Evolutionary conservation across 2,113 vertebrate genomes (phyloP).

Genomic region (Terrapene triunguis): DNA sequence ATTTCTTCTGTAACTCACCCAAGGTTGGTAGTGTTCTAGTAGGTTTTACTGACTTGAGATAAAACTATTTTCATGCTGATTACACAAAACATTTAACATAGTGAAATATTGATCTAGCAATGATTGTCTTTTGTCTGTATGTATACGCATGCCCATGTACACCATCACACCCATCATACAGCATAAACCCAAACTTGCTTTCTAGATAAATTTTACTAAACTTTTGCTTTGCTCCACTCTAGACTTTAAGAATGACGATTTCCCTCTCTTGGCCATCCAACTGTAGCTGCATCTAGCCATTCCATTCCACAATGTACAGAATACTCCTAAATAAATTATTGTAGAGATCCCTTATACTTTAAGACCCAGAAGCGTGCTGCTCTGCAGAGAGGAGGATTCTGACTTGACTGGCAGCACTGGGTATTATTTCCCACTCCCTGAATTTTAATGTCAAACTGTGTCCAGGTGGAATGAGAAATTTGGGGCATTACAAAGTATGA

Average conservation of each 20-base stretch:
- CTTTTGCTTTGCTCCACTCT: background rate
- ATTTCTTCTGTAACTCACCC: background rate
- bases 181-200: background rate
- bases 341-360: background rate
- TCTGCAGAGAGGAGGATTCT: slow-evolving; percentile 33
- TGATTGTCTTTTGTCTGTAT: background rate
- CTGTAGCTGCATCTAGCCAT: background rate
- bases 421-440: slow-evolving; percentile 47
- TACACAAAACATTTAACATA: background rate
- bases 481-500: slow-evolving; percentile 26
- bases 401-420: slow-evolving; percentile 48
- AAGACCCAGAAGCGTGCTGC: slow-evolving; percentile 4
- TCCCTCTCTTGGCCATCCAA: slow-evolving; percentile 4
- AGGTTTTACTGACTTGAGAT: background rate
- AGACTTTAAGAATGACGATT: background rate
- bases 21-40: background rate
- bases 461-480: slow-evolving; percentile 28
- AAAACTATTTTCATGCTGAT: background rate
- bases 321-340: slow-evolving; percentile 24
- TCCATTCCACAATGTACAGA: slow-evolving; percentile 19
- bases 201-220: background rate
- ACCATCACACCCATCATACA: background rate
- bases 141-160: background rate
- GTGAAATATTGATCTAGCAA: background rate
- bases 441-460: slow-evolving; percentile 33